These are phyloP conservation scores for Mixornis gularis DNA, from an alignment of 2,113 vertebrate species.

Conservation along the genomic window DNA sequence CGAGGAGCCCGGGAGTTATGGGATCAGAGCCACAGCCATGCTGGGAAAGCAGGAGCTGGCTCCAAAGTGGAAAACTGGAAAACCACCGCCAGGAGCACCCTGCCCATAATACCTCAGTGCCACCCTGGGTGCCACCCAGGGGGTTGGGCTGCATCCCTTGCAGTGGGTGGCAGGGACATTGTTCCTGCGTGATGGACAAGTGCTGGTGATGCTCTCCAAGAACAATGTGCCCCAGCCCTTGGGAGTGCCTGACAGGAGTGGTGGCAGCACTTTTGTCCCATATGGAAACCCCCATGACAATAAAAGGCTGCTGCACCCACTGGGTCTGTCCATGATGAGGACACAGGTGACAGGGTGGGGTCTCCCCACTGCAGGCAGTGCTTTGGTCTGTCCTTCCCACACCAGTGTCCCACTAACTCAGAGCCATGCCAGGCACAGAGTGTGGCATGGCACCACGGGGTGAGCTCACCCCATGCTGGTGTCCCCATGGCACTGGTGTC, in stretches of 20 bases:
- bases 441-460: fast-evolving
- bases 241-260: fast-evolving
- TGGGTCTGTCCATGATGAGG: fast-evolving
- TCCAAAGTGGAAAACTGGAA: background rate
- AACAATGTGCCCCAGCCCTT: background rate
- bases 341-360: fast-evolving
- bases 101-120: fast-evolving
- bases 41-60: background rate
- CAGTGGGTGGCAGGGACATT: fast-evolving
- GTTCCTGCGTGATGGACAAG: background rate
- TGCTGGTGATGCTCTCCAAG: fast-evolving
- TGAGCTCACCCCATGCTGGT: background rate
- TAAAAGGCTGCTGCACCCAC: background rate
- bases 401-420: fast-evolving
- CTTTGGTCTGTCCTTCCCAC: background rate
- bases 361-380: fast-evolving
- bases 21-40: background rate
- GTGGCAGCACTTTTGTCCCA: background rate
- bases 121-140: background rate
- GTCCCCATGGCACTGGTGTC: background rate
- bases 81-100: background rate
- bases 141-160: background rate
- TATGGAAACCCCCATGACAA: background rate
- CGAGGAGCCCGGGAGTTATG: fast-evolving
- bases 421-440: fast-evolving